Evolutionary conservation across 2,888 invertebrate species (phyloP).

Genomic region (Mythimna pallens): DNA sequence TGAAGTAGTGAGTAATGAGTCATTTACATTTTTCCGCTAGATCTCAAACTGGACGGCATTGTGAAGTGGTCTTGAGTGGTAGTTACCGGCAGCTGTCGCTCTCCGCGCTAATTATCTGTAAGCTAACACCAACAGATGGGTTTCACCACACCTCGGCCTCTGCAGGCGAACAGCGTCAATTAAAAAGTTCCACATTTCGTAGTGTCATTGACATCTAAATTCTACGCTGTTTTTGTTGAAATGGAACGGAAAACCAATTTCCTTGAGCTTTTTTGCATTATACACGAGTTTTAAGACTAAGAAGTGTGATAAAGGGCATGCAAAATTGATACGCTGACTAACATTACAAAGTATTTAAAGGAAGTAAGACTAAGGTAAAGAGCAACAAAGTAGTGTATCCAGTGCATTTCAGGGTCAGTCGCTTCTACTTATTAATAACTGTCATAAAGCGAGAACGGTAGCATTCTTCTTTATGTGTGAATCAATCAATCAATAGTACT

Average conservation of each 20-base stretch:
- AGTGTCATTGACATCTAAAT: conserved; percentile 74
- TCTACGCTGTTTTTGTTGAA: conserved; percentile 48
- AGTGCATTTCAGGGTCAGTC: conserved; percentile 38
- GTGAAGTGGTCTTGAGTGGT: conserved; percentile 71
- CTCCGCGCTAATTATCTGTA: conserved; percentile 82
- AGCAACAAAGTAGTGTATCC: conserved; percentile 37
- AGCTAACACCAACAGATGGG: conserved; percentile 78
- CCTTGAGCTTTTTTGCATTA: conserved; percentile 40
- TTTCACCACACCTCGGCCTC: conserved; percentile 75
- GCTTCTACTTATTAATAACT: conserved; percentile 57
- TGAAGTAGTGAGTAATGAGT: conserved; percentile 46
- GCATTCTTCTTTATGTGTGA: conserved; percentile 48
- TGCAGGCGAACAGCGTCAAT: conserved; percentile 71
- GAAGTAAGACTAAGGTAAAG: conserved; percentile 32
- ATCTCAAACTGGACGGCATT: conserved; percentile 63
- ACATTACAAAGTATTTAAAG: conserved; percentile 39
- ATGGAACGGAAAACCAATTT: conserved; percentile 34
- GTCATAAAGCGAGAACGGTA: conserved; percentile 39
- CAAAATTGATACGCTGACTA: conserved; percentile 51
- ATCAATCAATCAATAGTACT: conserved; percentile 66
- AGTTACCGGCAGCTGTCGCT: conserved; percentile 78
- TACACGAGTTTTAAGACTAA: conserved; percentile 11
- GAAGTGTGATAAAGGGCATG: conserved; percentile 40
- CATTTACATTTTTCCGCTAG: conserved; percentile 47
- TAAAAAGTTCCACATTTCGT: conserved; percentile 65